Conservation (phyloP, 1,140 invertebrate genomes). For the Rhyacophila brunnea region DNA sequence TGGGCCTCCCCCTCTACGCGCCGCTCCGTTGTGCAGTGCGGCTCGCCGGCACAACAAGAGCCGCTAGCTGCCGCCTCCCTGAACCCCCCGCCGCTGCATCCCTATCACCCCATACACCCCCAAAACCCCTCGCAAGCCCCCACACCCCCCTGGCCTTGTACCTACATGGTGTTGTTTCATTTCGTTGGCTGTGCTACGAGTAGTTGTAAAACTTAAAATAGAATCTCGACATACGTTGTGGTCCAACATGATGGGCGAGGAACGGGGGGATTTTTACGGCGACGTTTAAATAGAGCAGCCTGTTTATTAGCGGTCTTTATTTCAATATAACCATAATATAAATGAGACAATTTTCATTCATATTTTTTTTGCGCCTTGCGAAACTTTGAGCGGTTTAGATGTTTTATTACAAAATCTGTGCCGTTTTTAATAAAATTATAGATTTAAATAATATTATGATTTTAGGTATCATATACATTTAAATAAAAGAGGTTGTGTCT, state of each 20-base stretch:
- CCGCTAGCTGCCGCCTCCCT: constrained; percentile 20
- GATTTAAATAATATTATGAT: too few species aligned
- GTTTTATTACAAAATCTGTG: too few species aligned
- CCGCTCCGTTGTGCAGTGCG: not conserved
- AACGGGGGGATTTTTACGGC: not conserved
- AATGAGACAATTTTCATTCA: too few species aligned
- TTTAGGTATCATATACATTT: too few species aligned
- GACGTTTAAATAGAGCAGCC: not conserved
- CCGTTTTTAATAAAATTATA: too few species aligned
- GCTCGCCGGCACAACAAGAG: constrained; percentile 24
- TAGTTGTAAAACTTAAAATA: constrained; percentile 24
- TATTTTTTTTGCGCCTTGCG: too few species aligned
- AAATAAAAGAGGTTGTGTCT: too few species aligned
- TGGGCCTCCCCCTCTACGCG: too few species aligned
- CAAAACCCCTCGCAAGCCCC: constrained; percentile 39
- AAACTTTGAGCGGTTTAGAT: too few species aligned
- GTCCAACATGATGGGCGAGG: not conserved
- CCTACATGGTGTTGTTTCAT: constrained; percentile 21
- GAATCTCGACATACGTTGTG: constrained; percentile 7
- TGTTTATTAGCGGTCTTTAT: too few species aligned
- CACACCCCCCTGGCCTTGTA: constrained; percentile 16
- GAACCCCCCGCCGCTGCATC: constrained; percentile 25
- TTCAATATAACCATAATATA: too few species aligned
- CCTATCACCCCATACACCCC: constrained; percentile 33
- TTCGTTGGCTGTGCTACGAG: not conserved